Evolutionary conservation across 2,888 invertebrate genomes (phyloP), one percentile per base, ranked within the genome.

Genomic region (Nomada ruficornis): DNA sequence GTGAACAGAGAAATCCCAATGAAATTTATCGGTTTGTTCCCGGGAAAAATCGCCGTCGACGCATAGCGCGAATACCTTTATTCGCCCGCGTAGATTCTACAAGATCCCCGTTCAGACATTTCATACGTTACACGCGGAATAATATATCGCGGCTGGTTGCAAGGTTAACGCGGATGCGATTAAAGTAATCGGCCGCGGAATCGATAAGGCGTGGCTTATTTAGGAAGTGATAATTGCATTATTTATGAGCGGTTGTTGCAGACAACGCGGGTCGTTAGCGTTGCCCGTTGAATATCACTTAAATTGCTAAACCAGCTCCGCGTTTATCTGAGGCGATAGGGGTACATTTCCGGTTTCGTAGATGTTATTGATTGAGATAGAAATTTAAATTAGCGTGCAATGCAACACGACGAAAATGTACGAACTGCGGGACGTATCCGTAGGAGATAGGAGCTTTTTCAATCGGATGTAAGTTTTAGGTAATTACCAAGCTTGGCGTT

Each of bases 121-220:
- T 64, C 77, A 59, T 68, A 67, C 44, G 50, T 68, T 78, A 50
- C 52, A 44, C 15, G 29, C 26, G 29, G 29, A 77, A 64, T 77
- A 77, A 79, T 64, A 68, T 79, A 79, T 76, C 78, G 63, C 69
- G 20, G 57, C 7, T 47, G 69, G 64, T n/a, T 80, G 77, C 77
- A 71, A 62, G 70, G 77, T 80, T 77, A 77, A 65, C 77, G 65
- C 29, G 60, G 70, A 64, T 65, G 59, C 70, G 80, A 80, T 80
- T 77, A 77, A 80, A 77, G 77, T 80, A 71, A 80, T 80, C 79
- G 54, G 69, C 79, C 59, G 64, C 59, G 54, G 79, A 64, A 79
- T 79, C 77, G 77, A 77, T 71, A 71, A 77, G 70, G 80, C 60
- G 80, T 71, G 80, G 80, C 70, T 77, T 80, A 67, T 77, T 80